A percentile compares a stretch with the other conserved stretches of the same genome.
Evolutionary conservation across 2,113 vertebrate species (phyloP).

Genomic region (Vulpes lagopus): DNA sequence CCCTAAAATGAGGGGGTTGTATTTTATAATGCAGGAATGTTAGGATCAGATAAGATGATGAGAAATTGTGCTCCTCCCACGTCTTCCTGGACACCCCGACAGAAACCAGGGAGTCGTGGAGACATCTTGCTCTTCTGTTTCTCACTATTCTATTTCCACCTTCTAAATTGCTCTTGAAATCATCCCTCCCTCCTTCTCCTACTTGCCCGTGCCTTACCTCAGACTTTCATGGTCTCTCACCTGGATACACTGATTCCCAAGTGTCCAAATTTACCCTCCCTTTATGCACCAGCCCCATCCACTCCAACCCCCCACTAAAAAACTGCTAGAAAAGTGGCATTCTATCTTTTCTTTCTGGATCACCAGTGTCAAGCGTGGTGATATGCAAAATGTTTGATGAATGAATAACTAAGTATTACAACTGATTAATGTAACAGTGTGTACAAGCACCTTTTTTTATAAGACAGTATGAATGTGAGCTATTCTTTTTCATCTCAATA

Average conservation of each 20-base stretch:
- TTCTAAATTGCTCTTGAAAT: background rate
- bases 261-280: background rate
- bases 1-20: background rate
- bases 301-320: background rate
- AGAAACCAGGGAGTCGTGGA: background rate
- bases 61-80: background rate
- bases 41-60: background rate
- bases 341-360: background rate
- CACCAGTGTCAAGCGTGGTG: background rate
- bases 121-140: accelerated
- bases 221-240: background rate
- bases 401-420: background rate
- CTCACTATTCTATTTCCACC: background rate
- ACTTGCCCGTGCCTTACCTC: background rate
- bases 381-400: background rate
- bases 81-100: background rate
- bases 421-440: background rate
- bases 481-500: background rate
- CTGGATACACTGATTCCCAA: background rate
- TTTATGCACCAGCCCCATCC: background rate
- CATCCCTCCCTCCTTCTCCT: background rate
- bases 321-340: background rate
- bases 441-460: background rate
- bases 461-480: background rate
- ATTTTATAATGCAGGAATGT: background rate